Base-by-base conservation (phyloP, 2,888 invertebrate genomes). In the Abrostola triplasia region DNA sequence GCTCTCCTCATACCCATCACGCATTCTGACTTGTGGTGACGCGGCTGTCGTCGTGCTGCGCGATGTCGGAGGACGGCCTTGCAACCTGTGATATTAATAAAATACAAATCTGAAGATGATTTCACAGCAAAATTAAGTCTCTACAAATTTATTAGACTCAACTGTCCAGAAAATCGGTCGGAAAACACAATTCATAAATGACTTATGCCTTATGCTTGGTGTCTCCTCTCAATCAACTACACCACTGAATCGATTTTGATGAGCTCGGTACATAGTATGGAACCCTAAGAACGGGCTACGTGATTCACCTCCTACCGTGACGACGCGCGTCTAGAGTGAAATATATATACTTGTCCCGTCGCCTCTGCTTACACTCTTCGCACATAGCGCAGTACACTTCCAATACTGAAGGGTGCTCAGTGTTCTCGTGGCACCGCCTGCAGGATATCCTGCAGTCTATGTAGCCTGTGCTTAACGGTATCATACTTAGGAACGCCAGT, bases 321-420 rank as follows among this genome's bases (percentile, higher is more conserved):
- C 24, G 24, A 24, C 24, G n/a, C n/a, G n/a, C n/a, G 1, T 2
- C 24, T 24, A 24, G 24, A 24, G 24, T 24, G 24, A 24, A 24
- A 24, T 24, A 2, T 24, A 24, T 24, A 24, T 57, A 72, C 71
- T 70, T 58, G 64, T 88, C 87, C 36, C 83, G 74, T 7, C 87
- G 73, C 41, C 86, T 75, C 57, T 81, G 82, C 65, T 86, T 86
- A 72, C 92, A 93, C 73, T 93, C 92, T 11, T 84, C 73, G 73
- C 93, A 93, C 93, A 93, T 92, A 35, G 90, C 84, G 73, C 93
- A 93, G 84, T 92, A 88, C 36, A 92, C 88, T 60, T 91, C 88
- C 52, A 90, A 59, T n/a, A 90, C 58, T 0, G 80, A 75, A 0
- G 80, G 67, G 10, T 79, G 78, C 11, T 82, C 84, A 5, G 55